Evolutionary conservation across 2,797 vertebrate species (phyloP).

Genomic region (Champsocephalus gunnari): DNA sequence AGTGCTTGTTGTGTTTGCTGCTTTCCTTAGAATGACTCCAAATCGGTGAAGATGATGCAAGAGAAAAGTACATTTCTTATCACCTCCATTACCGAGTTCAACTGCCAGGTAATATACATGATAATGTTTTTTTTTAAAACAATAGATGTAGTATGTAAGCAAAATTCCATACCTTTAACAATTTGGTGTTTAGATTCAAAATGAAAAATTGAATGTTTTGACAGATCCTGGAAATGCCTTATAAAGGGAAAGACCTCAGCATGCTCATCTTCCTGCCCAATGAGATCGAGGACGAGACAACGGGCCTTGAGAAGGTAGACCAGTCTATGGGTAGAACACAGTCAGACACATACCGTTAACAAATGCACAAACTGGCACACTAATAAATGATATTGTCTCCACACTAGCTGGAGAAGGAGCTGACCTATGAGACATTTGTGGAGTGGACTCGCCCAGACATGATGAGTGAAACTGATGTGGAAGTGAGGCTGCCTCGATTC

Average conservation of each 20-base stretch:
- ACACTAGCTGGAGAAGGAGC: slow-evolving; percentile 84
- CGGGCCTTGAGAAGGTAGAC: slow-evolving; percentile 86
- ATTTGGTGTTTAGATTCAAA: not conserved
- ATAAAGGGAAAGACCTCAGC: slow-evolving; percentile 84
- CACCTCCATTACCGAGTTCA: slow-evolving; percentile 71
- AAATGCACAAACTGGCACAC: not conserved
- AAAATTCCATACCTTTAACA: too few species aligned
- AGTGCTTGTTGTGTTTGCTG: not conserved
- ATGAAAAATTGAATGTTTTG: not conserved
- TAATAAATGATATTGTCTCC: not conserved
- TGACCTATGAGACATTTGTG: slow-evolving; percentile 84
- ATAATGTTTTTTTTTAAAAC: too few species aligned
- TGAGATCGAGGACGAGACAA: slow-evolving; percentile 81
- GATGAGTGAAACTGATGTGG: slow-evolving; percentile 76
- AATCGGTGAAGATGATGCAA: slow-evolving; percentile 89
- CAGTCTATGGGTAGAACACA: not conserved
- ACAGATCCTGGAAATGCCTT: slow-evolving; percentile 87
- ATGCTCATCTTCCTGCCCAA: slow-evolving; percentile 90
- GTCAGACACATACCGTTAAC: not conserved
- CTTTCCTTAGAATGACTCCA: slow-evolving; percentile 78
- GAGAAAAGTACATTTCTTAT: slow-evolving; percentile 75
- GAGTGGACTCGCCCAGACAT: slow-evolving; percentile 84
- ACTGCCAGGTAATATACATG: slow-evolving; percentile 64
- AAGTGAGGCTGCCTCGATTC: slow-evolving; percentile 86
- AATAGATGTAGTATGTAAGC: too few species aligned